phyloP scores from a whole-genome alignment of 2,797 vertebrate genomes.

The Tauraco hartlaubi region DNA sequence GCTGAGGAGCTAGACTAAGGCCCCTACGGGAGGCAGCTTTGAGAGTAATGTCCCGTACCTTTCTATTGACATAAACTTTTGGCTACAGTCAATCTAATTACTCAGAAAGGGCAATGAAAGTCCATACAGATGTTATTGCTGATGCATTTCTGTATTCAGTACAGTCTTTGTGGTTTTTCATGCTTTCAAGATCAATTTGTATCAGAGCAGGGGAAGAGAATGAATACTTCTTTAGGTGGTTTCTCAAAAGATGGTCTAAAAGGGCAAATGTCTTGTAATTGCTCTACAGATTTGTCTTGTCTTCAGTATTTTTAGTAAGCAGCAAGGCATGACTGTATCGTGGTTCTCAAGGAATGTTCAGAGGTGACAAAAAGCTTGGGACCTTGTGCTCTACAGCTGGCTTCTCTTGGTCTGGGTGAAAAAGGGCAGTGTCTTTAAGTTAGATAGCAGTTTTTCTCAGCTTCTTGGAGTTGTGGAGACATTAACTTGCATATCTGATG shows the following conservation, averaged over 20 bases:
- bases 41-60: not conserved
- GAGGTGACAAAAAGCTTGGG: not conserved
- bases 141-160: not conserved
- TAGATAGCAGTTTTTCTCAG: not conserved
- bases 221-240: accelerated
- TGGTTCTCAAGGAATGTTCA: not conserved
- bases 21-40: not conserved
- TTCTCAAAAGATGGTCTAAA: not conserved
- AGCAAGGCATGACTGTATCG: not conserved
- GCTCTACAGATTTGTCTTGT: not conserved
- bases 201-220: not conserved
- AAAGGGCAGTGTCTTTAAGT: not conserved
- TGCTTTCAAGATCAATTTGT: not conserved
- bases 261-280: not conserved
- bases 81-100: not conserved
- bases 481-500: not conserved
- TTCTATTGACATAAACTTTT: not conserved
- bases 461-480: not conserved
- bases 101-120: not conserved
- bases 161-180: not conserved
- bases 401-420: not conserved
- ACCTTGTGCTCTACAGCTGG: not conserved
- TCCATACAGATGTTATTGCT: not conserved
- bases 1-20: not conserved
- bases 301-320: not conserved